Percentiles rank a stretch among this genome's conserved stretches.
phyloP scores from a whole-genome alignment of 2,113 vertebrate genomes.

The Triplophysa siluroides region DNA sequence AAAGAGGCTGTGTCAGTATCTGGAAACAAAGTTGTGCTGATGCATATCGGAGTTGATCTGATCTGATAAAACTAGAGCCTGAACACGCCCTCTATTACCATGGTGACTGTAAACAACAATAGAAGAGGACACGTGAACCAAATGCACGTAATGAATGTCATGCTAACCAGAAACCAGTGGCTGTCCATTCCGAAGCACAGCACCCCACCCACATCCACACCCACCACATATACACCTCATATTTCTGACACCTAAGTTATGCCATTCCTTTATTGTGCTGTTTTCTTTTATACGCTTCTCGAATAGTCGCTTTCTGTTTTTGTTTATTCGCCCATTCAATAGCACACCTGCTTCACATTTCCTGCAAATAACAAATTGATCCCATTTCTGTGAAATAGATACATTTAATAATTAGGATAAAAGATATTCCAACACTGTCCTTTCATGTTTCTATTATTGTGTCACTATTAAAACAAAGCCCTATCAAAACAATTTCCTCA shows the following conservation, averaged over 20 bases:
- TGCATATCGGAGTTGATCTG: background rate
- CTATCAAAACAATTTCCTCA: background rate
- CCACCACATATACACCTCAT: background rate
- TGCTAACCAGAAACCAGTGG: background rate
- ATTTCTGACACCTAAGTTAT: background rate
- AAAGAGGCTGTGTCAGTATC: background rate
- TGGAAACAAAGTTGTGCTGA: background rate
- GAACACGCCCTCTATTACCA: background rate
- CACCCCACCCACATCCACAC: background rate
- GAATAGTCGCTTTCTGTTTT: background rate
- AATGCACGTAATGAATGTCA: background rate
- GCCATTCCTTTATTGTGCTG: background rate
- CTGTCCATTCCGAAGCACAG: background rate
- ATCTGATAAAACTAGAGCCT: background rate
- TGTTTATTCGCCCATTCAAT: background rate
- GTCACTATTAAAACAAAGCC: background rate
- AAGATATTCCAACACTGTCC: background rate
- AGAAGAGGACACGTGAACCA: background rate
- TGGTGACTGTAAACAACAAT: constrained; percentile 10
- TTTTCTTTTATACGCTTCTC: background rate
- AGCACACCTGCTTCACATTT: too few relatives aligned
- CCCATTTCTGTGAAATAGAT: too few relatives aligned
- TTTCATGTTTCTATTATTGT: background rate
- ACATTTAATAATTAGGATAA: too few relatives aligned
- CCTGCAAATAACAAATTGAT: background rate